A percentile compares a stretch with the other conserved stretches of the same genome.
These are phyloP conservation scores for Cetoscarus ocellatus DNA, from an alignment of 2,797 vertebrate species.

Conservation along the genomic window DNA sequence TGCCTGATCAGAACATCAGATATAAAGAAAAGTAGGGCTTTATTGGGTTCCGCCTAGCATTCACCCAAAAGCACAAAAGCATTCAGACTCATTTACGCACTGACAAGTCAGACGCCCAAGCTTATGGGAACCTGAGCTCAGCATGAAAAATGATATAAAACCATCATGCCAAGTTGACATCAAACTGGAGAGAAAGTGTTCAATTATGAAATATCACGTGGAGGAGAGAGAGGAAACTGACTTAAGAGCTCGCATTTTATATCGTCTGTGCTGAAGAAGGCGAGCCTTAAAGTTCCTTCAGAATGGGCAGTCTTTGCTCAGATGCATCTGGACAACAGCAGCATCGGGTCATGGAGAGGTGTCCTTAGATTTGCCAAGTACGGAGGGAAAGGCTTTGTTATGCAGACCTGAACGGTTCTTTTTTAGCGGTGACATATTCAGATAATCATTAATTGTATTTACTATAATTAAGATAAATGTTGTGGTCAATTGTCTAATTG, in stretches of 20 bases:
- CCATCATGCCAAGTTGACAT: slow-evolving; percentile 52
- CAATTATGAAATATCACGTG: slow-evolving; percentile 89
- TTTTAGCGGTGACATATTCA: slow-evolving; percentile 20
- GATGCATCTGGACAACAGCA: slow-evolving; percentile 77
- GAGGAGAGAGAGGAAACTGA: slow-evolving; percentile 77
- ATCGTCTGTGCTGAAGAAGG: slow-evolving; percentile 78
- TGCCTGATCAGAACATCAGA: not conserved
- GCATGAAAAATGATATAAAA: slow-evolving; percentile 17
- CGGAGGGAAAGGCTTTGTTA: slow-evolving; percentile 45
- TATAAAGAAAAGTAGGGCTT: not conserved
- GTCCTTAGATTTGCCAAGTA: slow-evolving; percentile 77
- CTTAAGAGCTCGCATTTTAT: slow-evolving; percentile 87
- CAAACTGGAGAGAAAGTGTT: slow-evolving; percentile 65
- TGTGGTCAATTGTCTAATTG: slow-evolving; percentile 27
- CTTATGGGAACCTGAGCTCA: slow-evolving; percentile 45
- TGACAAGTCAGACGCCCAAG: slow-evolving; percentile 27
- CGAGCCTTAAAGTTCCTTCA: slow-evolving; percentile 79
- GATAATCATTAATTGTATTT: slow-evolving; percentile 10
- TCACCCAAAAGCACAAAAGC: not conserved
- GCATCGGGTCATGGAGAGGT: slow-evolving; percentile 80
- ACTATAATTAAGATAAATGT: slow-evolving; percentile 14
- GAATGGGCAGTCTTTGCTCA: slow-evolving; percentile 81
- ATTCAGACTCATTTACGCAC: not conserved
- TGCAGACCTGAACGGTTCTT: slow-evolving; percentile 28
- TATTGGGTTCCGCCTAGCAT: not conserved